Base-by-base conservation (phyloP, 2,797 vertebrate genomes). In the Microcaecilia unicolor region DNA sequence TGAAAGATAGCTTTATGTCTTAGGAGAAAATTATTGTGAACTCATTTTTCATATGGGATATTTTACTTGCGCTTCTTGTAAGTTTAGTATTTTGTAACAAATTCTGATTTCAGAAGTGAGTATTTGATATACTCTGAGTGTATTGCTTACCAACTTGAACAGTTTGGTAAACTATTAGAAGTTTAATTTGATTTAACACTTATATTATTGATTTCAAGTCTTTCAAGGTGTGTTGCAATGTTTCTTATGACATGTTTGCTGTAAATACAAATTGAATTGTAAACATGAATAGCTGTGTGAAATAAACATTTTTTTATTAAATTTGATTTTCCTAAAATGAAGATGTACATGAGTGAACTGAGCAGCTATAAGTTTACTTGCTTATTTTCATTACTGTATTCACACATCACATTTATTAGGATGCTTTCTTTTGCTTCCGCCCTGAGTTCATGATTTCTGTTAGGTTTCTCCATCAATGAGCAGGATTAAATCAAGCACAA, bases 261-360 rank as follows among this genome's bases (percentile, higher is more conserved):
- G 56, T 75, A 66, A 50, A 62, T 61, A 55, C 43, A 72, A 26
- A 71, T 31, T 23, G 67, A 47, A 60, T 65, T 79, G 61, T 75
- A 70, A 62, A 59, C 61, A 68, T 51, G 48, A 65, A 55, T 63
- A 68, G 55, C 37, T 69, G 45, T 55, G 58, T 58, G 50, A 77
- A 57, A 77, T 74, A 76, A 76, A 72, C 39, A 44, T 30, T 61
- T 56, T n/a, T 72, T 70, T 76, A 43, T 70, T 72, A 70, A 40
- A 1, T 59, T 61, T 41, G 48, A 31, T 70, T 65, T 46, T 72
- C 59, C 31, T 70, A 60, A 22, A 28, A 40, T 58, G 56, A 18
- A 58, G 48, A 51, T 64, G 38, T 58, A 30, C 34, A 54, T 21
- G 67, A 53, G 28, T 64, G 36, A 51, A 46, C n/a, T n/a, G n/a